These are phyloP conservation scores for Bombus haemorrhoidalis DNA, from an alignment of 1,140 invertebrate genomes.

Conservation along the genomic window DNA sequence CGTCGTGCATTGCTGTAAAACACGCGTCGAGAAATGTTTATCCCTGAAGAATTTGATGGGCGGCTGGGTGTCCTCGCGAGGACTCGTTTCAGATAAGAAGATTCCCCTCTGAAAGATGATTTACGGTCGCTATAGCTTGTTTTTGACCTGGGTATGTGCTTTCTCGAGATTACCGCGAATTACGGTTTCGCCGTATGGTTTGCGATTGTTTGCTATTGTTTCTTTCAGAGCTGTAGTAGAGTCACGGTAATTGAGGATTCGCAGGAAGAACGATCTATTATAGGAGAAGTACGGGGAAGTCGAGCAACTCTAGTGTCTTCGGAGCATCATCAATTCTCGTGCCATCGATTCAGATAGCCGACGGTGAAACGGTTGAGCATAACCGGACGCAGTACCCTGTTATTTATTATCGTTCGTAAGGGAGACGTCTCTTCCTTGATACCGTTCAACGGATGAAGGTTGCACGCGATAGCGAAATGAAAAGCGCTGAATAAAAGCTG, in stretches of 20 bases:
- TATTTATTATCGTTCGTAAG: constrained; percentile 30
- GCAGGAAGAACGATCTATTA: neutral
- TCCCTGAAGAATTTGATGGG: neutral
- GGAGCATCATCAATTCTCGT: constrained; percentile 36
- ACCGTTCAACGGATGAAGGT: neutral
- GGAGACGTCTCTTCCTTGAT: neutral
- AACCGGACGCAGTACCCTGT: neutral
- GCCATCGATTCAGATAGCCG: constrained; percentile 25
- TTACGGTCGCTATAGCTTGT: no score
- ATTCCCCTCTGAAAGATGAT: neutral
- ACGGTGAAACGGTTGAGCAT: constrained; percentile 7
- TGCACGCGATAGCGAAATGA: constrained; percentile 1
- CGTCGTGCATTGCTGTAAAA: neutral
- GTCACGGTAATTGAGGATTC: neutral
- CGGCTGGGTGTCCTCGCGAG: no score
- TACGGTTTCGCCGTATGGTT: neutral
- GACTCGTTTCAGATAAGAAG: neutral
- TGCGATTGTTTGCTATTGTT: neutral
- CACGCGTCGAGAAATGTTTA: neutral
- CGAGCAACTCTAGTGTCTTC: neutral
- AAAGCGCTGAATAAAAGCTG: neutral
- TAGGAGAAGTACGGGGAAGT: neutral
- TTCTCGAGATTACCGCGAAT: neutral
- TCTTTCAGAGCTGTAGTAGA: neutral
- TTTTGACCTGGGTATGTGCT: neutral